Evolutionary conservation across 2,888 invertebrate genomes (phyloP).

Genomic region (Osmoderma eremita): DNA sequence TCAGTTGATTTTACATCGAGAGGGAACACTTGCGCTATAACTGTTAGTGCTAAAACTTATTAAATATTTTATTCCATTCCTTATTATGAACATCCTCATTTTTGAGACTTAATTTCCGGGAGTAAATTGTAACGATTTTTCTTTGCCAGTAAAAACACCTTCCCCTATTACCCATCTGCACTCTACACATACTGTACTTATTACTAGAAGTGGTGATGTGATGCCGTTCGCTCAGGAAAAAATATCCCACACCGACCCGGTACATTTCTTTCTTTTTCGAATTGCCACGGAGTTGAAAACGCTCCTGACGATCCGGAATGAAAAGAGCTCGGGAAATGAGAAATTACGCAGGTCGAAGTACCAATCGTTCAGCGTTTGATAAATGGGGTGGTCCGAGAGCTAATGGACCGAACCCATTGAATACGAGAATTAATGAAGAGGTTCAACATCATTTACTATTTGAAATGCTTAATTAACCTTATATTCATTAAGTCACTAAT

Average conservation of each 20-base stretch:
- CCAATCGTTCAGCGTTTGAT: constrained; percentile 45
- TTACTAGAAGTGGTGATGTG: background rate
- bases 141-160: constrained; percentile 7
- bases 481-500: constrained; percentile 29
- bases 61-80: constrained; percentile 4
- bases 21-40: too few species aligned
- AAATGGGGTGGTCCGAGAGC: constrained; percentile 45
- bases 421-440: constrained; percentile 47
- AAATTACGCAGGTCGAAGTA: constrained; percentile 48
- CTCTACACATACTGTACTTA: background rate
- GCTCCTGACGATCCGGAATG: constrained; percentile 25
- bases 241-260: constrained; percentile 12
- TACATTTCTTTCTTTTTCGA: constrained; percentile 29
- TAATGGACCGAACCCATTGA: constrained; percentile 49
- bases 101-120: constrained; percentile 14
- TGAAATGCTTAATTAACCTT: constrained; percentile 38
- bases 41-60: background rate
- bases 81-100: constrained; percentile 3
- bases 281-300: constrained; percentile 18
- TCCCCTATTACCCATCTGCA: background rate
- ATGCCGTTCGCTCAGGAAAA: constrained; percentile 5
- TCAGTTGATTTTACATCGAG: too few species aligned
- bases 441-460: constrained; percentile 42
- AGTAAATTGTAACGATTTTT: constrained; percentile 29
- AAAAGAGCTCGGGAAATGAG: constrained; percentile 45